Evolutionary conservation across 2,888 invertebrate genomes (phyloP).

Genomic region (Aphidius colemani): DNA sequence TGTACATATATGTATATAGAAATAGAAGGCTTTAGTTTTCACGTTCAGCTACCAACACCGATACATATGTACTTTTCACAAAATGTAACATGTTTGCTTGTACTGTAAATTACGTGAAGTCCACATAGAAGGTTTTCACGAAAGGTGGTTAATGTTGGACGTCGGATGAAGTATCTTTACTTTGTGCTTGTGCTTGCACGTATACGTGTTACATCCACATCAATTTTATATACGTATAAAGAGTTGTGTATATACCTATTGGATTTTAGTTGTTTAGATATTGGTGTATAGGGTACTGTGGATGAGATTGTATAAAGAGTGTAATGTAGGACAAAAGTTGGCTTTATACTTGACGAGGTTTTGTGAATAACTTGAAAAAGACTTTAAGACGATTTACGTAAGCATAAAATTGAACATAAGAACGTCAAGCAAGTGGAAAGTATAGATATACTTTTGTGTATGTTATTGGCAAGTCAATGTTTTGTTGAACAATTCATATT

Average conservation of each 20-base stretch:
- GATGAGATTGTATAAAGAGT: background rate
- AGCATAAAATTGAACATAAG: slow-evolving; percentile 18
- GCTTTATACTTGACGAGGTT: slow-evolving; percentile 1
- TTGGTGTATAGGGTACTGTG: background rate
- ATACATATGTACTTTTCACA: slow-evolving; percentile 1
- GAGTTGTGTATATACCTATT: background rate
- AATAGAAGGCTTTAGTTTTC: slow-evolving; percentile 4
- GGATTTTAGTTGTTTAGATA: slow-evolving; percentile 2
- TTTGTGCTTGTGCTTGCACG: too few species aligned
- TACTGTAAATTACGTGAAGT: slow-evolving; percentile 29
- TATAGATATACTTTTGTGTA: too few species aligned
- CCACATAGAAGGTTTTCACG: background rate
- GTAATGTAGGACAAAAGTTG: background rate
- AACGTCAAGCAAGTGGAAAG: background rate
- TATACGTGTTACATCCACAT: too few species aligned
- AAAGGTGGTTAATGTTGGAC: too few species aligned
- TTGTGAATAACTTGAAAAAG: slow-evolving; percentile 22
- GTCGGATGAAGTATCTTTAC: too few species aligned
- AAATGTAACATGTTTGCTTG: slow-evolving; percentile 29
- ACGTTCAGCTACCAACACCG: slow-evolving; percentile 14
- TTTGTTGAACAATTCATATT: slow-evolving; percentile 7
- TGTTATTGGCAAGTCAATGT: slow-evolving; percentile 12
- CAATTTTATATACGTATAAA: background rate
- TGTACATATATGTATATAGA: background rate
- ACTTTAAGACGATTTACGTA: slow-evolving; percentile 21